A percentile compares a stretch with the other conserved stretches of the same genome.
Conservation (phyloP, 1,140 invertebrate species). For the Leptinotarsa lineolata region DNA sequence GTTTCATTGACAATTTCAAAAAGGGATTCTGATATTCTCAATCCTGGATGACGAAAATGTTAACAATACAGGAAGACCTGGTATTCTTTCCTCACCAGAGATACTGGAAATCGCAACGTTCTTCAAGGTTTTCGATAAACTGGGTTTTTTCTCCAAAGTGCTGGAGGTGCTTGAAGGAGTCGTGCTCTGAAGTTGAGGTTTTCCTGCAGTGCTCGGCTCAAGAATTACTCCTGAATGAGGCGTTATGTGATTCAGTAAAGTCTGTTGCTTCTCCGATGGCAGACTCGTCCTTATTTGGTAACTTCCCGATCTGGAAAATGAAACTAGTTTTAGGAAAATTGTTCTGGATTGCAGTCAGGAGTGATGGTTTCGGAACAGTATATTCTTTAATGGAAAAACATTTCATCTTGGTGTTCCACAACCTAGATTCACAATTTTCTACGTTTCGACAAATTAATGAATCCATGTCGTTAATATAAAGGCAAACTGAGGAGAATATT, state of each 20-base stretch:
- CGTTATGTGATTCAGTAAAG: slow-evolving; percentile 57
- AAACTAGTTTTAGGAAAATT: neutral
- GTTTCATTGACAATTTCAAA: too few species aligned
- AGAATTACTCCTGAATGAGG: slow-evolving; percentile 52
- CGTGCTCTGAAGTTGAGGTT: slow-evolving; percentile 44
- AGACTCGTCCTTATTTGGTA: slow-evolving; percentile 55
- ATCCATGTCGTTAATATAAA: too few species aligned
- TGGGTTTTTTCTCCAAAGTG: slow-evolving; percentile 54
- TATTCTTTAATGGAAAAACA: too few species aligned
- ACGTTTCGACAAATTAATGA: too few species aligned
- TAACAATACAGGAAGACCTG: too few species aligned
- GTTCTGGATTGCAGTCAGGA: too few species aligned
- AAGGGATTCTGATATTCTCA: too few species aligned
- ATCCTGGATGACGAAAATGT: too few species aligned
- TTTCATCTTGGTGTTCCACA: too few species aligned
- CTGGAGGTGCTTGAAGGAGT: slow-evolving; percentile 49
- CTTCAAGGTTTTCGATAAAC: slow-evolving; percentile 54
- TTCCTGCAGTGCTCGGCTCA: slow-evolving; percentile 52
- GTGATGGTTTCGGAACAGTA: too few species aligned
- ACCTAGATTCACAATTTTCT: too few species aligned
- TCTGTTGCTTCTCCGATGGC: slow-evolving; percentile 55
- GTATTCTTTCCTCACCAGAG: slow-evolving; percentile 55
- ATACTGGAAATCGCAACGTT: slow-evolving; percentile 62
- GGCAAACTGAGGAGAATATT: too few species aligned
- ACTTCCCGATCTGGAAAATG: slow-evolving; percentile 54